Conservation (phyloP, 2,888 invertebrate genomes). For the Craniophora ligustri region DNA sequence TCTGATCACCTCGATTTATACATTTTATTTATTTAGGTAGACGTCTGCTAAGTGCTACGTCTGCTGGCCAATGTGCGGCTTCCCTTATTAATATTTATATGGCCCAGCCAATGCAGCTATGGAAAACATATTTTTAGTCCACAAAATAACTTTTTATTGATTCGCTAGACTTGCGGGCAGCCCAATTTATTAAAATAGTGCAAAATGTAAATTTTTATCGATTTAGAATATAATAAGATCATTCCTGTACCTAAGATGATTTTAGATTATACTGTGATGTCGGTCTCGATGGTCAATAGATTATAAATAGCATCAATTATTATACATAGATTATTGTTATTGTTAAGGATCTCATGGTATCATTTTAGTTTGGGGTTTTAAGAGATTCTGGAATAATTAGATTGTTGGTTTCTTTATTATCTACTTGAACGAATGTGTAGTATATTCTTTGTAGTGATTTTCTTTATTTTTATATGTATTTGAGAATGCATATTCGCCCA, state of each 20-base stretch:
- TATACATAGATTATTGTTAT: slow-evolving; percentile 85
- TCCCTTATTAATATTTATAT: slow-evolving; percentile 8
- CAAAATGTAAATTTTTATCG: slow-evolving; percentile 80
- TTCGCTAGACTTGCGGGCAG: slow-evolving; percentile 64
- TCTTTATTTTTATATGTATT: slow-evolving; percentile 47
- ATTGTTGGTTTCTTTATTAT: slow-evolving; percentile 76
- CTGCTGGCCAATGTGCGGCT: slow-evolving; percentile 24
- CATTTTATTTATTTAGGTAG: slow-evolving; percentile 28
- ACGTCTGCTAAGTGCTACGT: slow-evolving; percentile 28
- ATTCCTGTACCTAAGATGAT: slow-evolving; percentile 88
- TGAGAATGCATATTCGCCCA: slow-evolving; percentile 45
- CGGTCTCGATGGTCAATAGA: slow-evolving; percentile 87
- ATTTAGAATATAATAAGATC: slow-evolving; percentile 79
- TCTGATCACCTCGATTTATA: slow-evolving; percentile 29
- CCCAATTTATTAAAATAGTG: slow-evolving; percentile 77
- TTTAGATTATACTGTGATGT: slow-evolving; percentile 87
- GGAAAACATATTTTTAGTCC: slow-evolving; percentile 17
- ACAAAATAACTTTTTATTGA: slow-evolving; percentile 20
- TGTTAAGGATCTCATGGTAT: slow-evolving; percentile 88
- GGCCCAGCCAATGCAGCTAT: slow-evolving; percentile 15
- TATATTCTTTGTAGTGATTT: slow-evolving; percentile 48
- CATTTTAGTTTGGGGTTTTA: slow-evolving; percentile 78
- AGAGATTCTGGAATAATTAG: slow-evolving; percentile 82
- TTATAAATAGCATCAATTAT: slow-evolving; percentile 86
- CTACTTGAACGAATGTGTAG: slow-evolving; percentile 61